Evolutionary conservation across 2,888 invertebrate genomes (phyloP).

Genomic region (Aelia acuminata): DNA sequence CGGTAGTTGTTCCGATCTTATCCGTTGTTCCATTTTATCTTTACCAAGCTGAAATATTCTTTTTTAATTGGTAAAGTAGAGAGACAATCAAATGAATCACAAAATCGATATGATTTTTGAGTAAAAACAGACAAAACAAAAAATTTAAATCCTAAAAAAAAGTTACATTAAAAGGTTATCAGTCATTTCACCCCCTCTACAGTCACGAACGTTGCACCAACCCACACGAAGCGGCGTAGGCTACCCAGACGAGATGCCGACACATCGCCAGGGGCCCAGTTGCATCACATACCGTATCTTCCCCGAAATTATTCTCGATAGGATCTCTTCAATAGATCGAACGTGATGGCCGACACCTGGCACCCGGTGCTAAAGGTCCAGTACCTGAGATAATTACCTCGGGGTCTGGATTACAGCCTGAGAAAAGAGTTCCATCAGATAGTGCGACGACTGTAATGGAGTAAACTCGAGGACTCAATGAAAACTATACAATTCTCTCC

Average conservation of each 20-base stretch:
- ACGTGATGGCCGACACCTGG: constrained; percentile 26
- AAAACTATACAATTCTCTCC: not conserved
- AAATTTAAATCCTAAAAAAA: not conserved
- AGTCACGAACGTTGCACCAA: not conserved
- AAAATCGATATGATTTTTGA: not conserved
- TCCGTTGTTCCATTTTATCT: too few species aligned
- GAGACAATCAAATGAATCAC: too few species aligned
- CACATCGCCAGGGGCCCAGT: constrained; percentile 11
- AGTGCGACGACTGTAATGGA: not conserved
- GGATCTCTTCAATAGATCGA: not conserved
- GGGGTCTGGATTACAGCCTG: not conserved
- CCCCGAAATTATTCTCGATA: constrained; percentile 37
- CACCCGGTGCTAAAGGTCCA: not conserved
- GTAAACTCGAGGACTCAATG: not conserved
- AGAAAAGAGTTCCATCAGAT: not conserved
- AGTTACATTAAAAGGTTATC: not conserved
- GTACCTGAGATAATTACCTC: not conserved
- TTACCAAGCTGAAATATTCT: too few species aligned
- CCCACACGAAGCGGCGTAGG: not conserved
- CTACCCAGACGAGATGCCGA: not conserved
- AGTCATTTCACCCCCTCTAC: not conserved
- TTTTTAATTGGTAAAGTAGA: too few species aligned
- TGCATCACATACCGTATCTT: not conserved
- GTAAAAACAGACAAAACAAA: not conserved
- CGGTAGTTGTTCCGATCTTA: too few species aligned